Base-by-base conservation (phyloP, 2,888 invertebrate genomes). In the Zele albiditarsus region DNA sequence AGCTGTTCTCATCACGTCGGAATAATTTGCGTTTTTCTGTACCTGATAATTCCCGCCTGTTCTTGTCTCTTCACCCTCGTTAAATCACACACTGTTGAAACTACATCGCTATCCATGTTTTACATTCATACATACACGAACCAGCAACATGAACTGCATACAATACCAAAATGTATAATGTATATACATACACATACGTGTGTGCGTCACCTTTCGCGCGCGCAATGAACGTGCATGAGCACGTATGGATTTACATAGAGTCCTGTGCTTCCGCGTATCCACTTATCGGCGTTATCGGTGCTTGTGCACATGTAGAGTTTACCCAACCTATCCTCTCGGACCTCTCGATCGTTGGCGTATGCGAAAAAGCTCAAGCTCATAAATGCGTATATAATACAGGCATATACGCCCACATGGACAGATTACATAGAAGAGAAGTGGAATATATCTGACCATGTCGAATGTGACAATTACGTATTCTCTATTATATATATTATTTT, bases 211-310 rank as follows among this genome's bases (percentile, higher is more conserved):
- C 28, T 76, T 66, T 72, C 20, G 53, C 68, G 31, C 16, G 58
- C 69, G 46, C 16, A 63, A 46, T 38, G 70, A 60, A 78, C 20
- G 53, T 76, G 76, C 77, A 66, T 46, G 68, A 63, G 76, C 75
- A 75, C 75, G 74, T 76, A 75, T 75, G 69, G 58, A 74, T 74
- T 73, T 75, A 72, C 76, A 74, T 72, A 75, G 75, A 68, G 46
- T 33, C 20, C 63, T 65, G 62, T 53, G 20, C 53, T 20, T 67
- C n/a, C 63, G 14, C 68, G 69, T 75, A 76, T 74, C 77, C 77
- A 77, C 79, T 79, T 78, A 79, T 79, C 79, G 76, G 72, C 73
- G 74, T 73, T 76, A 72, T 75, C 69, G 63, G 57, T 60, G 65
- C 71, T 73, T 73, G 73, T 60, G 73, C 71, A 74, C 69, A 78